Base-by-base conservation (phyloP, 2,888 invertebrate genomes). In the Macropis europaea region DNA sequence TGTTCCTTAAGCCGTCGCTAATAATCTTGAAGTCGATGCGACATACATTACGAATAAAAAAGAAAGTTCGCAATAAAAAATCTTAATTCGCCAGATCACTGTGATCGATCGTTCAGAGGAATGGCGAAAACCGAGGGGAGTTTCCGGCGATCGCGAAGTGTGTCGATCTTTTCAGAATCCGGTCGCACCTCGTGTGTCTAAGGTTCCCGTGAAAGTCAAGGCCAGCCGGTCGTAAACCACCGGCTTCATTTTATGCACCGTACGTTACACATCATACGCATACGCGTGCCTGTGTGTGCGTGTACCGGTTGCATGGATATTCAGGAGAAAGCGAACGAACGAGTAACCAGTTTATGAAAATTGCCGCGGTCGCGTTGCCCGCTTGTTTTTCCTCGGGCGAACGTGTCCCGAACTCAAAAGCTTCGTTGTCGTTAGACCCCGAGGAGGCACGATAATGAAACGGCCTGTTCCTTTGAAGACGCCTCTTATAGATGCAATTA, bases 161-260 rank as follows among this genome's bases (percentile, higher is more conserved):
- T 59, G 57, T 19, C 67, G 59, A 40, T 40, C 50, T 28, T 24
- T 30, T 54, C 42, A 36, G 50, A 43, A 71, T 54, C 36, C 50
- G 59, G 54, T 56, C 54, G 26, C 26, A 19, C 24, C 24, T 54
- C 15, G 13, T 17, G 50, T 48, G 57, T 28, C 47, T 54, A 60
- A 71, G 68, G 62, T 73, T 68, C 66, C 52, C 50, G 76, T 72
- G 81, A 78, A 82, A 82, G 82, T 80, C 81, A 82, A 80, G 82
- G 78, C 64, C 76, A 66, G 67, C 63, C 45, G 34, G 68, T 71
- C 68, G 63, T 56, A 66, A 62, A 56, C 62, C 70, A 42, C 68
- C 42, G 17, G 48, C 38, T 42, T 73, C 53, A 36, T 73, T 56
- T 71, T 59, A 61, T 59, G 13, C 24, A 13, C 30, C 28, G 13